These are phyloP conservation scores for Apteryx mantelli DNA, from an alignment of 2,113 vertebrate species.

Conservation along the genomic window DNA sequence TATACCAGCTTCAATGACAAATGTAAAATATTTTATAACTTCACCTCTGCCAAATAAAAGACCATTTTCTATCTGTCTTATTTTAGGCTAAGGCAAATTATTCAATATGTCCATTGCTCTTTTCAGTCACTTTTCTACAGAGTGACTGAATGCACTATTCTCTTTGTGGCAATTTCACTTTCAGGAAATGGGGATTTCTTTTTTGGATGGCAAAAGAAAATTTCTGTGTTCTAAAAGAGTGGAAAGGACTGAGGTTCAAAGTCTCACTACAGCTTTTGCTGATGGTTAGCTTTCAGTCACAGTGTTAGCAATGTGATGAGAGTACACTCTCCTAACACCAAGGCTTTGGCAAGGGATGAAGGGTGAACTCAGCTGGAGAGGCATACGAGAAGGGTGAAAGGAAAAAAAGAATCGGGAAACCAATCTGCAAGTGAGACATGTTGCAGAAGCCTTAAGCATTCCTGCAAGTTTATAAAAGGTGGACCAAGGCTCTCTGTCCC, in stretches of 20 bases:
- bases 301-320: neutral
- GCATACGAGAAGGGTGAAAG: neutral
- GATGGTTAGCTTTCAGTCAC: neutral
- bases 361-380: constrained; percentile 1
- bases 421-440: neutral
- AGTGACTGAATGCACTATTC: accelerated
- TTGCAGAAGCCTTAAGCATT: neutral
- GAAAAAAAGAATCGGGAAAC: neutral
- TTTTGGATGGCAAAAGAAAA: neutral
- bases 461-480: neutral
- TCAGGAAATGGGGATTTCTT: neutral
- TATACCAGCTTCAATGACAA: neutral
- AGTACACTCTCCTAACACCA: neutral
- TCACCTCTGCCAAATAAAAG: neutral
- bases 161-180: neutral
- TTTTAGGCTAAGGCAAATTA: neutral
- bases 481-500: neutral
- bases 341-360: constrained; percentile 24
- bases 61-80: neutral
- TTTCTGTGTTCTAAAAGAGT: neutral
- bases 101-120: neutral
- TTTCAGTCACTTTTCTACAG: neutral
- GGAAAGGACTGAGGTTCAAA: neutral
- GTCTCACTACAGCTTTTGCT: constrained; percentile 13
- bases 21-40: neutral